Base-by-base conservation (phyloP, 2,113 vertebrate species). In the Scalopus aquaticus region DNA sequence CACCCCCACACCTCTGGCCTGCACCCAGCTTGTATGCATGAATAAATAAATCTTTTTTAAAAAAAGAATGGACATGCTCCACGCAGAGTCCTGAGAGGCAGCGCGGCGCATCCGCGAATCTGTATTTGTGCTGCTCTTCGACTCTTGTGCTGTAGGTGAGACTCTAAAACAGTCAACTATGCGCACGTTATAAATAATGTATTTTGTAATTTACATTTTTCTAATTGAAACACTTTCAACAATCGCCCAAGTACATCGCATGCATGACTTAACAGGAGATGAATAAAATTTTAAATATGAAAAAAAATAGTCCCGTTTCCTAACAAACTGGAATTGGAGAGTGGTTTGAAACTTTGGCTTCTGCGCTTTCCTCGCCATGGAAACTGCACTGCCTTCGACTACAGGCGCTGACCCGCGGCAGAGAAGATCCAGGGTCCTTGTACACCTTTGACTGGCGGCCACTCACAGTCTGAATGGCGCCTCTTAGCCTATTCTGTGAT, bases 121-220 rank as follows among this genome's bases (percentile, higher is more conserved):
- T 11, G 1, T 8, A 9, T 5, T 17, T 22, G 37, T 46, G 26
- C 4, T 24, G 42, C 30, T 42, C 0, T 13, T 30, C 22, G 1
- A 1, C 69, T 30, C 20, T 0, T 32, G 42, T 60, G 44, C 67
- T 39, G 22, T 37, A 32, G 39, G 44, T 2, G 65, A 35, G 26
- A 42, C 10, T 51, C 12, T 35, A 12, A 76, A 60, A 79, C 2
- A 17, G 64, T 1, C 10, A 54, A 3, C 22, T 10, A 0, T 4
- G 20, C 46, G 64, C 4, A 20, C 28, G 1, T 13, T 30, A 70
- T 85, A 86, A 69, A 85, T 81, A 56, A 92, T 46, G 44, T 4
- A 62, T 44, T 65, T 32, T 20, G 58, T n/a, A 76, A 94, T 88
- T 77, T 85, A 80, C 35, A 46, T 74, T 79, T 95, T 87, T 90